These are phyloP conservation scores for Trichogramma dendrolimi DNA, from an alignment of 2,888 invertebrate species.

Conservation along the genomic window DNA sequence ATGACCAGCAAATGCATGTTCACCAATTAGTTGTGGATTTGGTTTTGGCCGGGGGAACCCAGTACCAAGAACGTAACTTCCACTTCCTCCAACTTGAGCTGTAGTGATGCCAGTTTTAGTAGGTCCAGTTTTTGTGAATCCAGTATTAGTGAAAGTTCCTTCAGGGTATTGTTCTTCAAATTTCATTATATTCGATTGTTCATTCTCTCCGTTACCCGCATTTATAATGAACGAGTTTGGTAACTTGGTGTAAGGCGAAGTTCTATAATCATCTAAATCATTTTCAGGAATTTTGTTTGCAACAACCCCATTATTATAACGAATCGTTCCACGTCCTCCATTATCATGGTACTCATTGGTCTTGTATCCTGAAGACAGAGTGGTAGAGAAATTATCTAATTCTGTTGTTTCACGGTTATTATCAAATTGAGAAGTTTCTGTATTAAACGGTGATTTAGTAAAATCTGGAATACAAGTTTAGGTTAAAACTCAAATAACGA, in stretches of 20 bases:
- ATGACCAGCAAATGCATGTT: constrained; percentile 42
- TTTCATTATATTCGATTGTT: constrained; percentile 20
- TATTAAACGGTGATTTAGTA: too few species aligned
- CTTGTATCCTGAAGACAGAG: constrained; percentile 35
- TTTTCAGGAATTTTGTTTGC: constrained; percentile 43
- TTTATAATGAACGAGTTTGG: constrained; percentile 44
- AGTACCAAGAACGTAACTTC: constrained; percentile 42
- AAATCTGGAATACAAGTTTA: too few species aligned
- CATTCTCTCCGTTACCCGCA: constrained; percentile 36
- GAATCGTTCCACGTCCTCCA: constrained; percentile 41
- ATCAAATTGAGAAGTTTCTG: too few species aligned
- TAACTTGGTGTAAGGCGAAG: constrained; percentile 37
- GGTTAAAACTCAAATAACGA: too few species aligned
- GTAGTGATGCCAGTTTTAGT: constrained; percentile 47
- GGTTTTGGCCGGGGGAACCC: constrained; percentile 33
- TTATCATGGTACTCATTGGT: constrained; percentile 44
- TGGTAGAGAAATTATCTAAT: constrained; percentile 13
- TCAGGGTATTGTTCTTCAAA: constrained; percentile 13
- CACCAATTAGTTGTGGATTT: constrained; percentile 42
- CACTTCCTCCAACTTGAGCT: constrained; percentile 45
- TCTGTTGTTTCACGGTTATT: constrained; percentile 1
- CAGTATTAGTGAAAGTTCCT: constrained; percentile 34
- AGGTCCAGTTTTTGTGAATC: constrained; percentile 47
- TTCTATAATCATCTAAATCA: constrained; percentile 43
- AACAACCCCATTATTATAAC: constrained; percentile 41